A percentile compares a stretch with the other conserved stretches of the same genome.
These are phyloP conservation scores for Arremon brunneinucha DNA, from an alignment of 2,797 vertebrate genomes.

Conservation along the genomic window DNA sequence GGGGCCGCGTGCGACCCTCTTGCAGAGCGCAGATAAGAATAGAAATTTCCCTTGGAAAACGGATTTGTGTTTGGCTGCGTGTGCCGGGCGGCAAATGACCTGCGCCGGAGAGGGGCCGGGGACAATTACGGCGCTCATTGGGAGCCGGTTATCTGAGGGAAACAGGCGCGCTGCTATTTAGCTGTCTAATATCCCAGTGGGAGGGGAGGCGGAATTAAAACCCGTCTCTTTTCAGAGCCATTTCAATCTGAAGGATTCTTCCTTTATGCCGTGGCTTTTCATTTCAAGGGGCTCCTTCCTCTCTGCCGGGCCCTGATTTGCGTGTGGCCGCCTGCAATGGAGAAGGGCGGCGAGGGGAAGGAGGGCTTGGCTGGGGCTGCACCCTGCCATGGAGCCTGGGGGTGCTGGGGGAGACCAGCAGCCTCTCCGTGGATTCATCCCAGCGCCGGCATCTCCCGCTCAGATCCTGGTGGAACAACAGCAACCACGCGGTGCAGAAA, in stretches of 20 bases:
- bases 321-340: background rate
- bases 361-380: background rate
- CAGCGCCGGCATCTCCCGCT: fast-evolving
- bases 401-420: background rate
- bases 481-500: background rate
- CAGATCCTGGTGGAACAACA: background rate
- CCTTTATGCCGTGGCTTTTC: background rate
- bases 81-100: constrained; percentile 74
- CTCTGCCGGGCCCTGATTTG: background rate
- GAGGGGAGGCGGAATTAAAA: constrained; percentile 63
- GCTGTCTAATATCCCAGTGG: constrained; percentile 72
- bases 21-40: constrained; percentile 80
- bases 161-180: constrained; percentile 74
- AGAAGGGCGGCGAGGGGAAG: background rate
- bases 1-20: constrained; percentile 72
- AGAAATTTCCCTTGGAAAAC: constrained; percentile 77
- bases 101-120: constrained; percentile 69
- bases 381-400: background rate
- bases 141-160: constrained; percentile 78
- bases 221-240: constrained; percentile 21
- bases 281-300: constrained; percentile 41
- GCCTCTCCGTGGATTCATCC: fast-evolving
- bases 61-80: constrained; percentile 75
- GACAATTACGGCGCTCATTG: constrained; percentile 75
- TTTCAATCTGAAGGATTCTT: constrained; percentile 31